Percentiles rank a stretch among this genome's conserved stretches.
Conservation (phyloP, 2,888 invertebrate genomes). For the Xylocampa areola region DNA sequence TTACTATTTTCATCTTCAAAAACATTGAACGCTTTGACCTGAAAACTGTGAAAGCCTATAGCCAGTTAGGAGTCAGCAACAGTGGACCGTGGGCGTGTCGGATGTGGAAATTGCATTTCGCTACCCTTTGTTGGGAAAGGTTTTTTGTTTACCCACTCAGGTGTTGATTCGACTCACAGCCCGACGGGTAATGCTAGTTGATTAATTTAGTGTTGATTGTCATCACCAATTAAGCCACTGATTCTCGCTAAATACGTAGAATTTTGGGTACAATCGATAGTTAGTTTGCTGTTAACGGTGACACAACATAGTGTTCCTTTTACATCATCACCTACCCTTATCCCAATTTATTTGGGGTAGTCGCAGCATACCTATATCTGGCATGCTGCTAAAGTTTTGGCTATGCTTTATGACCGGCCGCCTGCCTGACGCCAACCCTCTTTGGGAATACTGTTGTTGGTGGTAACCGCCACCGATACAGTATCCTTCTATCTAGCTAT, state of each 20-base stretch:
- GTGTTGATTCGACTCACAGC: conserved; percentile 59
- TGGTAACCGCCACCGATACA: too few relatives aligned
- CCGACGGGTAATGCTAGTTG: conserved; percentile 30
- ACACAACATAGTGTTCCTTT: too few relatives aligned
- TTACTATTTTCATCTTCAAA: conserved; percentile 46
- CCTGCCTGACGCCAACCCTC: too few relatives aligned
- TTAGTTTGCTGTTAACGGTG: neutral
- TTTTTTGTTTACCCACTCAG: conserved; percentile 66
- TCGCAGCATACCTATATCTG: too few relatives aligned
- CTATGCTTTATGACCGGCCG: too few relatives aligned
- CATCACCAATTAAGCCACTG: conserved; percentile 22
- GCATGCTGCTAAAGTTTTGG: too few relatives aligned
- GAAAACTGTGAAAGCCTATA: conserved; percentile 64
- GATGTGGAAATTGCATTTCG: conserved; percentile 69
- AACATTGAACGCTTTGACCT: conserved; percentile 68
- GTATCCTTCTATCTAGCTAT: too few relatives aligned
- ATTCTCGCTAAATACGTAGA: conserved; percentile 22
- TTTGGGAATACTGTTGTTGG: too few relatives aligned
- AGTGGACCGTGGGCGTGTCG: conserved; percentile 61
- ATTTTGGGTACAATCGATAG: conserved; percentile 25
- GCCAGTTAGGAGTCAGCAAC: conserved; percentile 53
- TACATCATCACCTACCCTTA: too few relatives aligned
- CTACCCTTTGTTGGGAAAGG: conserved; percentile 66
- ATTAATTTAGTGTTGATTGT: conserved; percentile 43
- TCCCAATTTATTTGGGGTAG: too few relatives aligned